These are phyloP conservation scores for Diuraphis noxia DNA, from an alignment of 1,140 invertebrate genomes.

Conservation along the genomic window DNA sequence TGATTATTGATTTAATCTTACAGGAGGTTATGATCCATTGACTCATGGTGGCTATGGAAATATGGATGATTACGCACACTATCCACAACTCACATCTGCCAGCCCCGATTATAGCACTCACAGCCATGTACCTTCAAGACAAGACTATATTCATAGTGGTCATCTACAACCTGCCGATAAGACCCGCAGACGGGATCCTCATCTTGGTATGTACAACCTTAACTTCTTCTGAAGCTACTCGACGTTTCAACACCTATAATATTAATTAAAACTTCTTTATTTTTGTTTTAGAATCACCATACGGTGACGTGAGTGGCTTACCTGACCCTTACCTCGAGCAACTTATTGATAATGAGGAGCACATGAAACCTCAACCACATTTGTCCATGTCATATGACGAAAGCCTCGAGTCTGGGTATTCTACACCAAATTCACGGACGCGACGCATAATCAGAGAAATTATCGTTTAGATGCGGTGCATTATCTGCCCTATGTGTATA, in stretches of 20 bases:
- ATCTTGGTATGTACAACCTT: conserved; percentile 48
- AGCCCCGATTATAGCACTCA: conserved; percentile 67
- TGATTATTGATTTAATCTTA: background rate
- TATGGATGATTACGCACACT: conserved; percentile 82
- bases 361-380: conserved; percentile 71
- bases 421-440: conserved; percentile 86
- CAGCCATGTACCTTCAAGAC: conserved; percentile 74
- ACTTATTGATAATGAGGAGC: conserved; percentile 68
- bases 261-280: conserved; percentile 47
- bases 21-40: conserved; percentile 72
- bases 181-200: conserved; percentile 40
- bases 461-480: conserved; percentile 72
- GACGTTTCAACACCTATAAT: background rate
- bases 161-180: conserved; percentile 63
- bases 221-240: background rate
- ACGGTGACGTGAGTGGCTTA: conserved; percentile 88
- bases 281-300: conserved; percentile 77
- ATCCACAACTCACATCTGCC: conserved; percentile 69
- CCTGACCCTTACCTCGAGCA: conserved; percentile 84
- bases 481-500: conserved; percentile 25
- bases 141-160: conserved; percentile 68
- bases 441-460: conserved; percentile 89
- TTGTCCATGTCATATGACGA: conserved; percentile 87
- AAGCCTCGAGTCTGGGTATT: conserved; percentile 88
- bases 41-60: conserved; percentile 79